A percentile compares a stretch with the other conserved stretches of the same genome.
Conservation (phyloP, 2,797 vertebrate species). For the Poeciliopsis infans region DNA sequence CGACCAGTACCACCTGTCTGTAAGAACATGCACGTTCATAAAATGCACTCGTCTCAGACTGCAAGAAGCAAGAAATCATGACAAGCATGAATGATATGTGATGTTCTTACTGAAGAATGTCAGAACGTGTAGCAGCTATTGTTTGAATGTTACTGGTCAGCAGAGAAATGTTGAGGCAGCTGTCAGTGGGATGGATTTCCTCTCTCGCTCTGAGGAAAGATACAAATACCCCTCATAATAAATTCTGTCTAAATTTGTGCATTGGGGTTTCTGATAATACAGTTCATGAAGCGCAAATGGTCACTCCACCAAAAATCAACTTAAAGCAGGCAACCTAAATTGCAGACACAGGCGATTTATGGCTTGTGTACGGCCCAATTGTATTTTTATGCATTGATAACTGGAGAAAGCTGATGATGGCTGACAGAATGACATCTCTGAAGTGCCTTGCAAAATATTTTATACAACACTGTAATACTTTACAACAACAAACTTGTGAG, state of each 20-base stretch:
- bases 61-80: not conserved
- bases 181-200: not conserved
- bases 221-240: not conserved
- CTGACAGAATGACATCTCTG: not conserved
- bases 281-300: not conserved
- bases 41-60: not conserved
- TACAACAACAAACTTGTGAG: not conserved
- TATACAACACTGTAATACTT: not conserved
- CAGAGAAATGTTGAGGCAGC: not conserved
- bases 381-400: not conserved
- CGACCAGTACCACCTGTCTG: not conserved
- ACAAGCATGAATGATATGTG: not conserved
- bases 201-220: not conserved
- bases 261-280: not conserved
- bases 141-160: not conserved
- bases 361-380: not conserved
- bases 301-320: not conserved
- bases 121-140: slow-evolving; percentile 1
- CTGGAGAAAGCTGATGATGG: not conserved
- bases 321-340: not conserved
- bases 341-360: not conserved
- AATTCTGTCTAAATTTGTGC: not conserved
- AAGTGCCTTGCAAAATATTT: not conserved
- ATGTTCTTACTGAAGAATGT: slow-evolving; percentile 3
- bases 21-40: not conserved